phyloP scores from a whole-genome alignment of 2,797 vertebrate species.

The Lepidocolaptes lacrymiger region DNA sequence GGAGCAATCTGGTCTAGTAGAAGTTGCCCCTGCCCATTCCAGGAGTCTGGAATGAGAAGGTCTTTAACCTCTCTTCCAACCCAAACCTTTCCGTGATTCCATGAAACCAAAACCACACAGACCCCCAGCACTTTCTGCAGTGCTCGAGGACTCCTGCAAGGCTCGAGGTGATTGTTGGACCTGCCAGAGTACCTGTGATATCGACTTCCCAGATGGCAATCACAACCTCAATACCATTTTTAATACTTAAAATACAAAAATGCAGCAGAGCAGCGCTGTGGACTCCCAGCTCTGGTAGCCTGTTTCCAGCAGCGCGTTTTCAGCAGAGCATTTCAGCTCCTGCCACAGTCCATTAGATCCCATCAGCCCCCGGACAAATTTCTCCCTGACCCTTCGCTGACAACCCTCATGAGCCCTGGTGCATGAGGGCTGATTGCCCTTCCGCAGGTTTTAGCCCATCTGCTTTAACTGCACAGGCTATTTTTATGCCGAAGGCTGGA shows the following conservation, averaged over 20 bases:
- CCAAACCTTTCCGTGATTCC: neutral
- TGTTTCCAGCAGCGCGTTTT: neutral
- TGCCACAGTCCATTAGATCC: neutral
- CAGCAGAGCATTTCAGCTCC: neutral
- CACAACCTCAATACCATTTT: neutral
- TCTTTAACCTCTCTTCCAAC: neutral
- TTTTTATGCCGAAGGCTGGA: neutral
- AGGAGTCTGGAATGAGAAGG: neutral
- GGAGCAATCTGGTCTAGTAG: neutral
- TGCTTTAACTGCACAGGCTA: neutral
- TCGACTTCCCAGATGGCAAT: neutral
- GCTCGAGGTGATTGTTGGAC: fast-evolving
- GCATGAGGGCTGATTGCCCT: neutral
- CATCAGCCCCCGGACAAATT: neutral
- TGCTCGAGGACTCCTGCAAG: fast-evolving
- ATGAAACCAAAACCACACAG: neutral
- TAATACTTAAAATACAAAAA: neutral
- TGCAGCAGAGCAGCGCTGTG: fast-evolving
- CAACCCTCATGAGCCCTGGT: neutral
- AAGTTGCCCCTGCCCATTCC: neutral
- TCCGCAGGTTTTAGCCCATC: neutral
- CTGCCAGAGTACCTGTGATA: fast-evolving
- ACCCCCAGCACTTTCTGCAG: neutral
- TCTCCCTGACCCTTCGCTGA: neutral
- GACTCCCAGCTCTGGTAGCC: neutral